Base-by-base conservation (phyloP, 2,888 invertebrate genomes). In the Darwinula stevensoni region DNA sequence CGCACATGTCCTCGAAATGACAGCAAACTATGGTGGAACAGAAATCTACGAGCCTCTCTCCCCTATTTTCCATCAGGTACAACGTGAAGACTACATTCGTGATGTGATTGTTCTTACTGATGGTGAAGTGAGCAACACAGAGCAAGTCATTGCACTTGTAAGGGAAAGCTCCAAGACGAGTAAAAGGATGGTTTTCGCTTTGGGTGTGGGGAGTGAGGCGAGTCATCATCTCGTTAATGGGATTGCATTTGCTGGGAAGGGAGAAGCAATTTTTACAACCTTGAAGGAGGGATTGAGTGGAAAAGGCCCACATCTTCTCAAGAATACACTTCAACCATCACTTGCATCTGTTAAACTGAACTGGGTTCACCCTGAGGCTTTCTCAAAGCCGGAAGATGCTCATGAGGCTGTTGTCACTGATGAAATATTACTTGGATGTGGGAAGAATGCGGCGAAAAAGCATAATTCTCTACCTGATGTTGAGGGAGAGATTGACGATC, bases 41-140 rank as follows among this genome's bases (percentile, higher is more conserved):
- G n/a, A n/a, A n/a, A n/a, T n/a, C n/a, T n/a, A n/a, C n/a, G n/a
- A n/a, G n/a, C n/a, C n/a, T n/a, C n/a, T n/a, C n/a, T n/a, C n/a
- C n/a, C n/a, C n/a, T n/a, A n/a, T n/a, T n/a, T n/a, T n/a, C n/a
- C n/a, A n/a, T n/a, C n/a, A n/a, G n/a, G n/a, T n/a, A n/a, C n/a
- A n/a, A n/a, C n/a, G n/a, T n/a, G n/a, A n/a, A n/a, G n/a, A n/a
- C n/a, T n/a, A n/a, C n/a, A n/a, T n/a, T n/a, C n/a, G n/a, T n/a
- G n/a, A n/a, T n/a, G n/a, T n/a, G 4, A 45, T 50, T 35, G 34
- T 50, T 12, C 38, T 52, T 5, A 50, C 51, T 9, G 51, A 52
- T 39, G 52, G 52, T 14, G 44, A 44, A 31, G 46, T 47, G 4
- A n/a, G 36, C 11, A 49, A 50, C 32, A 44, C 44, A 2, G 38